phyloP scores from a whole-genome alignment of 1,140 invertebrate species.

The Nomia melanderi region DNA sequence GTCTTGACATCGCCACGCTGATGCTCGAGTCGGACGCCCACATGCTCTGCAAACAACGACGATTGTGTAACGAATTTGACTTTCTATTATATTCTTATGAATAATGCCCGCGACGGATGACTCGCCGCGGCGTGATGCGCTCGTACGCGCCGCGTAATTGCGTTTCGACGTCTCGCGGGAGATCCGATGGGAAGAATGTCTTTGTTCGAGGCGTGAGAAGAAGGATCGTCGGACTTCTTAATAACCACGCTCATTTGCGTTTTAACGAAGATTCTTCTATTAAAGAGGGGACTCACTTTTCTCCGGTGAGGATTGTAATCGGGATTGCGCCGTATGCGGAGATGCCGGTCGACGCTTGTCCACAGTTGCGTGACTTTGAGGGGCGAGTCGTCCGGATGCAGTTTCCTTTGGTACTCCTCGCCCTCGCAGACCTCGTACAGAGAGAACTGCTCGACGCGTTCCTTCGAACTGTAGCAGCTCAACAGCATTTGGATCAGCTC shows the following conservation, averaged over 20 bases:
- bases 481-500: constrained; percentile 92
- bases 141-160: constrained; percentile 41
- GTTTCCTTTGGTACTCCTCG: constrained; percentile 91
- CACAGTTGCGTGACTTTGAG: constrained; percentile 91
- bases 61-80: constrained; percentile 60
- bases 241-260: no score
- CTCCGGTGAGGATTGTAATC: constrained; percentile 86
- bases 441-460: constrained; percentile 92
- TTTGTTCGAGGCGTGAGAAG: constrained; percentile 14
- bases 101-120: constrained; percentile 44
- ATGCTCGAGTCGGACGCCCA: constrained; percentile 80
- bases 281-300: constrained; percentile 76
- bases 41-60: constrained; percentile 74
- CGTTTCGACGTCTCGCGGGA: constrained; percentile 1
- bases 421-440: constrained; percentile 90
- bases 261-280: no score
- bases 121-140: constrained; percentile 13
- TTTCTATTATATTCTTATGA: constrained; percentile 63
- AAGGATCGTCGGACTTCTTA: not conserved
- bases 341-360: constrained; percentile 86
- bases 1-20: constrained; percentile 75
- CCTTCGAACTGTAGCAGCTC: constrained; percentile 91
- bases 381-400: constrained; percentile 92
- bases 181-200: constrained; percentile 19
- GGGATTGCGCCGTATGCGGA: constrained; percentile 88